A percentile compares a stretch with the other conserved stretches of the same genome.
Evolutionary conservation across 2,113 vertebrate genomes (phyloP).

Genomic region (Nansenia antarctica): DNA sequence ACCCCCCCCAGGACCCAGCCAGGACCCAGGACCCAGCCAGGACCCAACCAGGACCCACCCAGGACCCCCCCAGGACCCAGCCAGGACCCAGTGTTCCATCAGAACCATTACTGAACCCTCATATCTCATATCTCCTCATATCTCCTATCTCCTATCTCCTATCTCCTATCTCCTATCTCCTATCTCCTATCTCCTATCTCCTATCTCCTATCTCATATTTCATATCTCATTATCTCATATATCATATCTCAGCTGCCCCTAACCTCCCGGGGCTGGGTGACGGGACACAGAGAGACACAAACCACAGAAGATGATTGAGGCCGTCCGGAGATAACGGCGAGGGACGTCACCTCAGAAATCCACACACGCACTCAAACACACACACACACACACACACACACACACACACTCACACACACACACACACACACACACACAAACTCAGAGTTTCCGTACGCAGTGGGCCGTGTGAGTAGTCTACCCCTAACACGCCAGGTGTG

Average conservation of each 20-base stretch:
- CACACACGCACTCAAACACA: too few species aligned
- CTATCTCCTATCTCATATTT: too few species aligned
- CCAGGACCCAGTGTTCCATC: slow-evolving; percentile 8
- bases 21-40: slow-evolving; percentile 10
- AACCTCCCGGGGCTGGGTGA: slow-evolving; percentile 1
- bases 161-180: too few species aligned
- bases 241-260: too few species aligned
- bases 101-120: slow-evolving; percentile 10
- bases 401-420: slow-evolving; percentile 7
- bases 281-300: slow-evolving; percentile 8
- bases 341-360: slow-evolving; percentile 1
- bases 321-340: slow-evolving; percentile 5
- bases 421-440: too few species aligned
- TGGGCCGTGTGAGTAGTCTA: neutral
- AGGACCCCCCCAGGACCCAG: too few species aligned
- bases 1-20: neutral
- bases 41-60: too few species aligned
- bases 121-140: too few species aligned
- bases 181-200: too few species aligned
- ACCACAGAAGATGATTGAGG: slow-evolving; percentile 8
- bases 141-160: too few species aligned
- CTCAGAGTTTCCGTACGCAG: neutral
- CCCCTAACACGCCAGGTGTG: slow-evolving; percentile 2
- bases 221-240: too few species aligned
- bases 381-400: slow-evolving; percentile 15